phyloP scores from a whole-genome alignment of 1,140 invertebrate species.

The Matsumurasca onukii region DNA sequence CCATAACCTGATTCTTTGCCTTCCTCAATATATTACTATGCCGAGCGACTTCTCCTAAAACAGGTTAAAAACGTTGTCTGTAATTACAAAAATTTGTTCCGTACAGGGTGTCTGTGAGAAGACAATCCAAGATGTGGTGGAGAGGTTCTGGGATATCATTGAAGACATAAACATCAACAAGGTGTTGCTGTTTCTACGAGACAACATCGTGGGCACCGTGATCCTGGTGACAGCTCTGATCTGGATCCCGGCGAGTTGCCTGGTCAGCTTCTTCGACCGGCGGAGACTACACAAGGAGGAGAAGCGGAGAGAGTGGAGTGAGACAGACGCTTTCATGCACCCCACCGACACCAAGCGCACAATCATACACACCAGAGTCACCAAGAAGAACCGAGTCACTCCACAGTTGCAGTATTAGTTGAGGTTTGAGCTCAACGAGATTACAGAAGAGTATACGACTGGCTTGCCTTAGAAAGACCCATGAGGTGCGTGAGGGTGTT shows the following conservation, averaged over 20 bases:
- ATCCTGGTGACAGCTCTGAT: constrained; percentile 85
- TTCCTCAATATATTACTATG: too few relatives aligned
- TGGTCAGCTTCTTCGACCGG: constrained; percentile 78
- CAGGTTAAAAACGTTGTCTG: too few relatives aligned
- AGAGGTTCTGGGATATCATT: constrained; percentile 95
- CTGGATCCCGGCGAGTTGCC: constrained; percentile 87
- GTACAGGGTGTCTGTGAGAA: constrained; percentile 88
- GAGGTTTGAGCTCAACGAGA: too few relatives aligned
- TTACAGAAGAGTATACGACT: too few relatives aligned
- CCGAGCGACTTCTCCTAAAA: too few relatives aligned
- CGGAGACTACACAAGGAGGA: constrained; percentile 54
- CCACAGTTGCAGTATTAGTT: constrained; percentile 6
- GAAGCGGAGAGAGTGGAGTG: constrained; percentile 28
- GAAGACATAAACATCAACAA: constrained; percentile 95
- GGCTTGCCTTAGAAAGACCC: too few relatives aligned
- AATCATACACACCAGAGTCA: constrained; percentile 28
- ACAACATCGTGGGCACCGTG: constrained; percentile 89
- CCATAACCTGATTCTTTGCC: too few relatives aligned
- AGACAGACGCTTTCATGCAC: constrained; percentile 30
- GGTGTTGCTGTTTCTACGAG: constrained; percentile 80
- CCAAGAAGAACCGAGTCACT: neutral
- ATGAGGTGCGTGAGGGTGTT: too few relatives aligned
- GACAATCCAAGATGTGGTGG: constrained; percentile 92
- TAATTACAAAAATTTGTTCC: constrained; percentile 9
- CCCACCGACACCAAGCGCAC: constrained; percentile 27